Evolutionary conservation across 2,113 vertebrate genomes (phyloP).

Genomic region (Platichthys flesus): DNA sequence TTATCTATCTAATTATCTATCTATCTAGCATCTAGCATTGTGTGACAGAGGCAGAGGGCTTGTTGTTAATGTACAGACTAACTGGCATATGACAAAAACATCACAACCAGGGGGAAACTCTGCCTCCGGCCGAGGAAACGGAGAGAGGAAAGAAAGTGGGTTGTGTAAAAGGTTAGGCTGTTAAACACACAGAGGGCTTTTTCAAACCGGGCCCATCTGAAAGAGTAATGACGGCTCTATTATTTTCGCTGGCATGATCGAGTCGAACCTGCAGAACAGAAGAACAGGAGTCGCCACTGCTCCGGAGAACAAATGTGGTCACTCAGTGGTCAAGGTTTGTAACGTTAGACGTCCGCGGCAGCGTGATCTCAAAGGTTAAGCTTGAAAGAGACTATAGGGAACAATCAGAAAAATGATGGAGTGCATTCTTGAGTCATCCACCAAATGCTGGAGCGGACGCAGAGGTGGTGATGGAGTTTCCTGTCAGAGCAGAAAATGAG

Average conservation of each 20-base stretch:
- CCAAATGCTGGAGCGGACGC: slow-evolving; percentile 39
- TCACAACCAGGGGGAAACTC: slow-evolving; percentile 21
- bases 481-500: slow-evolving; percentile 17
- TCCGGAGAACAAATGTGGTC: slow-evolving; percentile 13
- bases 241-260: slow-evolving; percentile 32
- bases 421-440: slow-evolving; percentile 30
- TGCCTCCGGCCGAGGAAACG: slow-evolving; percentile 12
- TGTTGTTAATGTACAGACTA: slow-evolving; percentile 2
- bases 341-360: slow-evolving; percentile 23
- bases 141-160: slow-evolving; percentile 43
- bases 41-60: not conserved
- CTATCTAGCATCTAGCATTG: not conserved
- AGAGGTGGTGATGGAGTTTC: slow-evolving; percentile 36
- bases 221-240: slow-evolving; percentile 52
- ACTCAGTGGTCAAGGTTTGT: slow-evolving; percentile 1
- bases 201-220: slow-evolving; percentile 53
- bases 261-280: slow-evolving; percentile 23
- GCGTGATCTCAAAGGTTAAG: slow-evolving; percentile 8
- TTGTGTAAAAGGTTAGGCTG: slow-evolving; percentile 28
- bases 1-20: too few relatives aligned
- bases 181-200: slow-evolving; percentile 37
- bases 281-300: slow-evolving; percentile 18
- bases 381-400: slow-evolving; percentile 18
- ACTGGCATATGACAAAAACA: slow-evolving; percentile 50
- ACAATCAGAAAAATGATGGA: slow-evolving; percentile 39